Evolutionary conservation across 2,888 invertebrate species (phyloP), one percentile per base, ranked within the genome.

Genomic region (Aleiodes testaceus): DNA sequence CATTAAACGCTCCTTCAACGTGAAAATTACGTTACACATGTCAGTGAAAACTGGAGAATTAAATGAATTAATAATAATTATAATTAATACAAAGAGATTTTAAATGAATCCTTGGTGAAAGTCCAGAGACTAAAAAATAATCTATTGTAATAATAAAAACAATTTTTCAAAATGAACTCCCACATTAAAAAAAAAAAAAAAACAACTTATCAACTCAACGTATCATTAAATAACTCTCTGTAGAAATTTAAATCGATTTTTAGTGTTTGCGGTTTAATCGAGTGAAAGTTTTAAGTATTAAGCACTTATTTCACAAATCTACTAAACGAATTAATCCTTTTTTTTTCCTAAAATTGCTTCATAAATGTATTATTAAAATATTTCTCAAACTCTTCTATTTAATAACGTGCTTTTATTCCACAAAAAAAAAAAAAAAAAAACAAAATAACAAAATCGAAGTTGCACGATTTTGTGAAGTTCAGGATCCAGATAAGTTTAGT

Each of bases 401-500:
- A 36, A 36, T 9, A 36, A 36, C 9, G 36, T 11, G 11, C 36
- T 36, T 11, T 36, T 36, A 36, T 36, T 36, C 5, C 5, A 2
- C 6, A 36, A 26, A 26, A 26, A 26, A 26, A 26, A 36, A 36
- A 22, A 26, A 53, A 14, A 42, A 53, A 11, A 26, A 12, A 30
- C 2, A 52, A 52, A 20, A 52, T 12, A 22, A 20, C 2, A 18
- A 18, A 2, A 16, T 2, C n/a, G 53, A 22, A 36, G 36, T 36
- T 36, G 36, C 36, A 36, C 36, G 36, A 36, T 9, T 36, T 36
- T 6, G 36, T 6, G 36, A 36, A 36, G 36, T 36, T 36, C 6
- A 11, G 12, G 20, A 49, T 47, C 16, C 26, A 70, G 63, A 72
- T 77, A 74, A 69, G 69, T 69, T 73, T 76, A 73, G 75, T 71